Percentiles rank a stretch among this genome's conserved stretches.
These are phyloP conservation scores for Lasioglossum figueresi DNA, from an alignment of 2,888 invertebrate genomes.

Conservation along the genomic window DNA sequence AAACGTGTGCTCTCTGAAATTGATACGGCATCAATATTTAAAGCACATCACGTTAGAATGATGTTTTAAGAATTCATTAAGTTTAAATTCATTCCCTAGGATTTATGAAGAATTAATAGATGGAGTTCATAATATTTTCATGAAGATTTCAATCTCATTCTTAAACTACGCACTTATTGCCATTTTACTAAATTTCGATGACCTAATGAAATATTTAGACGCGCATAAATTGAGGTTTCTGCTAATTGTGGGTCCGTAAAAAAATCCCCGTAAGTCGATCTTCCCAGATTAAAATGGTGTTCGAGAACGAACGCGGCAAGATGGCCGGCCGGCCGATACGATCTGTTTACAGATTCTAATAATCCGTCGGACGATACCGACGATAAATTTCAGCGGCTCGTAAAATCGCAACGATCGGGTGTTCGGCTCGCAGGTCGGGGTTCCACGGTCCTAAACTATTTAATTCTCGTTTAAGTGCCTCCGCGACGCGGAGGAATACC, in stretches of 20 bases:
- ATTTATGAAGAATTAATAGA: neutral
- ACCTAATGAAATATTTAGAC: no score
- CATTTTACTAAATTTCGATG: neutral
- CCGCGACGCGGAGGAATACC: conserved; percentile 29
- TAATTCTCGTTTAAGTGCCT: conserved; percentile 34
- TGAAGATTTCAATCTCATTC: neutral
- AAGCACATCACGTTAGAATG: neutral
- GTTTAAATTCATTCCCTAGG: neutral
- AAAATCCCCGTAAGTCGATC: neutral
- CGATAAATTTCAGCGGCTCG: conserved; percentile 76
- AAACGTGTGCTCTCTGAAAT: neutral
- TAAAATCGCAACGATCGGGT: conserved; percentile 69
- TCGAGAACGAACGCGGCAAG: conserved; percentile 8
- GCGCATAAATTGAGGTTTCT: no score
- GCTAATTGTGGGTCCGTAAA: neutral
- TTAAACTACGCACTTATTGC: neutral
- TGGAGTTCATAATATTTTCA: neutral
- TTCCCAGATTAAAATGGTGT: no score
- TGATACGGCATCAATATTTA: neutral
- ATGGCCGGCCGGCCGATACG: conserved; percentile 42
- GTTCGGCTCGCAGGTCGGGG: conserved; percentile 39
- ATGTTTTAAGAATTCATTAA: neutral
- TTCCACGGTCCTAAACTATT: conserved; percentile 43
- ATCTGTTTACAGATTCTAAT: conserved; percentile 77
- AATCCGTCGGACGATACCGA: conserved; percentile 73